A percentile compares a stretch with the other conserved stretches of the same genome.
Conservation (phyloP, 1,140 invertebrate species). For the Teleogryllus occipitalis region DNA sequence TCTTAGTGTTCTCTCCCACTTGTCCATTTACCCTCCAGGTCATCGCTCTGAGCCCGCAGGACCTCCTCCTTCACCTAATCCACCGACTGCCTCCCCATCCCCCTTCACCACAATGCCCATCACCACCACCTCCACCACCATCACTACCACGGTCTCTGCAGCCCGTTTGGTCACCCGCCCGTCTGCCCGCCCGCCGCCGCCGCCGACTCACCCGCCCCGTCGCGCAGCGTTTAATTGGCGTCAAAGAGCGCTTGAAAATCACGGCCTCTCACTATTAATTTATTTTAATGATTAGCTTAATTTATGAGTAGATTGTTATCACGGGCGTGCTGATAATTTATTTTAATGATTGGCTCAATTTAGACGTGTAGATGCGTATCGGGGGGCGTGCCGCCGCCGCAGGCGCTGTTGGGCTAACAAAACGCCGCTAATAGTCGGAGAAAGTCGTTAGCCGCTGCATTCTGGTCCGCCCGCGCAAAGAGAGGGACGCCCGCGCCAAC, state of each 20-base stretch:
- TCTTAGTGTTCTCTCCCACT: too few relatives aligned
- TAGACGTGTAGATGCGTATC: slow-evolving; percentile 3
- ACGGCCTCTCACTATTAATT: slow-evolving; percentile 1
- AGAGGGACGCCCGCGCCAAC: not conserved
- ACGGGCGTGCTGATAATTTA: slow-evolving; percentile 3
- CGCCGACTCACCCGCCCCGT: not conserved
- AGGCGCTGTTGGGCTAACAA: not conserved
- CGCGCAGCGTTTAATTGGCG: not conserved
- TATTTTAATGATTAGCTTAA: slow-evolving; percentile 6
- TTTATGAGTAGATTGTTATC: slow-evolving; percentile 5
- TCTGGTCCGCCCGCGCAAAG: too few relatives aligned
- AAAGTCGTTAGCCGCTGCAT: not conserved
- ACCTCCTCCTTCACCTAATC: too few relatives aligned
- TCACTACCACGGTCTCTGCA: too few relatives aligned
- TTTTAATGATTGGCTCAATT: slow-evolving; percentile 2
- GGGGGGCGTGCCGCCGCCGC: not conserved
- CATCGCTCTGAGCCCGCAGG: too few relatives aligned
- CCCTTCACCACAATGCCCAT: too few relatives aligned
- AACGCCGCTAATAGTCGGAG: not conserved
- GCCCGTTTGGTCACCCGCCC: not conserved
- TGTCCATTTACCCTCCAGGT: too few relatives aligned
- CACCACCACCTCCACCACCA: too few relatives aligned
- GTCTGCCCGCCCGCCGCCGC: too few relatives aligned
- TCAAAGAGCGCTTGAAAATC: not conserved
- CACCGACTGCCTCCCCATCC: too few relatives aligned